A percentile compares a stretch with the other conserved stretches of the same genome.
Evolutionary conservation across 2,113 vertebrate species (phyloP).

Genomic region (Bungarus multicinctus): DNA sequence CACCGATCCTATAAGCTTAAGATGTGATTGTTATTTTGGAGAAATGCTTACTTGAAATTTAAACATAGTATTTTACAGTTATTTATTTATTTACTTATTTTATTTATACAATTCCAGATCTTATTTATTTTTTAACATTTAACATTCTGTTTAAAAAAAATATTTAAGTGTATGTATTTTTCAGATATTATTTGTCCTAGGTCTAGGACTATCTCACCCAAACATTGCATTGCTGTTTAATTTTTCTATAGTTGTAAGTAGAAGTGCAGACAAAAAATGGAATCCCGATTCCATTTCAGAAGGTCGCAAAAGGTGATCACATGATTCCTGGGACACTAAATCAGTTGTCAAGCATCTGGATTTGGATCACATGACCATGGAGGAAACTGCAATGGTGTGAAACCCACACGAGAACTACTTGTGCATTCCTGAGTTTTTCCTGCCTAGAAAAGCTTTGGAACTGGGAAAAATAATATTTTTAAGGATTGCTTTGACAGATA

Average conservation of each 20-base stretch:
- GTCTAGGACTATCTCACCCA: neutral
- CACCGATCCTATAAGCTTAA: neutral
- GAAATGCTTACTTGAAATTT: neutral
- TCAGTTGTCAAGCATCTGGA: neutral
- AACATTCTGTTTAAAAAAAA: neutral
- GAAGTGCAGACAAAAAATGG: neutral
- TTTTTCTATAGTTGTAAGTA: neutral
- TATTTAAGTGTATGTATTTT: neutral
- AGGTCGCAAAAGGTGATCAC: neutral
- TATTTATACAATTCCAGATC: neutral
- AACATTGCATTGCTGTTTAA: neutral
- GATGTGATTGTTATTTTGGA: neutral
- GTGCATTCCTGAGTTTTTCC: neutral
- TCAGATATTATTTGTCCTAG: neutral
- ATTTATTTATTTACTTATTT: neutral
- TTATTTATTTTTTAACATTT: conserved; percentile 7
- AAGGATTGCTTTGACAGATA: neutral
- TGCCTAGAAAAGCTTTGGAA: neutral
- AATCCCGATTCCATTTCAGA: neutral
- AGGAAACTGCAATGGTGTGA: neutral
- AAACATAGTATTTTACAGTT: neutral
- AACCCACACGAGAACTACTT: neutral
- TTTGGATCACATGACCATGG: neutral
- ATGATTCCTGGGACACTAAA: neutral
- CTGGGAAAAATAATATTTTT: neutral